Conservation (phyloP, 2,888 invertebrate species). For the Tortricodes alternella region DNA sequence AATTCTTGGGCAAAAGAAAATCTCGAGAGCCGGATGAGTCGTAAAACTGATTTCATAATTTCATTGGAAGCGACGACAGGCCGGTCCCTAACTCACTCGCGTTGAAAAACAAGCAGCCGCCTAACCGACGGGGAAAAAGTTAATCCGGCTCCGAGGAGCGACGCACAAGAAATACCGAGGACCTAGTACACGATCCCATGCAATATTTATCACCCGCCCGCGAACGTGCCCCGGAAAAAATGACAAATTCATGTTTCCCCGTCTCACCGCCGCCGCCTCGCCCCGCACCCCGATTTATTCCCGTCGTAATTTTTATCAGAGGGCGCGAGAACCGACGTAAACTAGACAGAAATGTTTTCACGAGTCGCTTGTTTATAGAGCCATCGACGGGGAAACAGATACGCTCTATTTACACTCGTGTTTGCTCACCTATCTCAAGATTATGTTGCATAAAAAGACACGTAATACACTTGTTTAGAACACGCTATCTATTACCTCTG, state of each 20-base stretch:
- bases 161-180: slow-evolving; percentile 61
- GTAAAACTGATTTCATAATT: slow-evolving; percentile 77
- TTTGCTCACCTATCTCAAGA: slow-evolving; percentile 72
- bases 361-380: slow-evolving; percentile 79
- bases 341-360: slow-evolving; percentile 78
- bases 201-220: slow-evolving; percentile 80
- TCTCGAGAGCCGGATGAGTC: slow-evolving; percentile 63
- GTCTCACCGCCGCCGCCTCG: slow-evolving; percentile 47
- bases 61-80: slow-evolving; percentile 73
- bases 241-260: slow-evolving; percentile 80
- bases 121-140: slow-evolving; percentile 63
- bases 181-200: slow-evolving; percentile 60
- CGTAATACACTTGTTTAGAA: slow-evolving; percentile 55
- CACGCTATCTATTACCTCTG: slow-evolving; percentile 49
- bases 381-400: slow-evolving; percentile 76
- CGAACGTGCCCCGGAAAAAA: slow-evolving; percentile 80
- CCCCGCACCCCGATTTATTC: slow-evolving; percentile 69
- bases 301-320: slow-evolving; percentile 76
- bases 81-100: slow-evolving; percentile 64
- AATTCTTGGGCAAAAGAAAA: slow-evolving; percentile 49
- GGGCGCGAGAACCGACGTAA: slow-evolving; percentile 67
- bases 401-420: slow-evolving; percentile 72
- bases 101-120: slow-evolving; percentile 70
- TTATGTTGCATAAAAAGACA: slow-evolving; percentile 72
- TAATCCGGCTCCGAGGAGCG: slow-evolving; percentile 55